Conservation (phyloP, 2,113 vertebrate species). For the Trochalopteron elliotii region DNA sequence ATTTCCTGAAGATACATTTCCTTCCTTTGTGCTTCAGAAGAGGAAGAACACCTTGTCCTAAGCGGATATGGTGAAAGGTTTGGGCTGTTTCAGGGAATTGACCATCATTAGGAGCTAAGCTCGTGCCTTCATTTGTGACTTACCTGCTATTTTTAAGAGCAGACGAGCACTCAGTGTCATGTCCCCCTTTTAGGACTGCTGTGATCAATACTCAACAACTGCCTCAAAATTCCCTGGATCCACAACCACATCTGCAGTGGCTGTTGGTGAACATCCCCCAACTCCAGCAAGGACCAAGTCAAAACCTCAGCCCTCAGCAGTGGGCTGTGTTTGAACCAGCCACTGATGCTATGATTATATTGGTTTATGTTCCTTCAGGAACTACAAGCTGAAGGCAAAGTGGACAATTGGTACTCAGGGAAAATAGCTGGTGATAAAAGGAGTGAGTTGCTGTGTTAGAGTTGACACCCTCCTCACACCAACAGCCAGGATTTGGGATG, state of each 20-base stretch:
- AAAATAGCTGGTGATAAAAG: neutral
- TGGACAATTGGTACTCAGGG: neutral
- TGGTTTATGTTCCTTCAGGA: neutral
- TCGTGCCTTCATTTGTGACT: neutral
- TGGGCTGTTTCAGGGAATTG: neutral
- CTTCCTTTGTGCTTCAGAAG: conserved; percentile 62
- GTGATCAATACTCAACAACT: rapidly evolving
- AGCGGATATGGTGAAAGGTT: conserved; percentile 26
- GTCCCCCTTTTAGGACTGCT: neutral
- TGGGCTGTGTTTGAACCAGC: neutral
- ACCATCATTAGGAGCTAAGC: neutral
- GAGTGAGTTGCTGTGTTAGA: neutral
- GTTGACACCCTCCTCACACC: rapidly evolving
- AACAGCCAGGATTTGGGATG: neutral
- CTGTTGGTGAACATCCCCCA: neutral
- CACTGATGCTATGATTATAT: neutral
- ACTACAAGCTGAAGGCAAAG: neutral
- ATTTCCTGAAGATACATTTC: conserved; percentile 74
- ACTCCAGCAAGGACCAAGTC: neutral
- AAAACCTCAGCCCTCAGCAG: neutral
- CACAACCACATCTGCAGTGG: neutral
- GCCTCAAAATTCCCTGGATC: neutral
- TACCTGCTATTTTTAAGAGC: neutral
- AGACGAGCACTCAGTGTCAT: neutral
- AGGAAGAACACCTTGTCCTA: conserved; percentile 70